A percentile compares a stretch with the other conserved stretches of the same genome.
Conservation (phyloP, 2,888 invertebrate species). For the Scaptodrosophila latifasciaeformis region DNA sequence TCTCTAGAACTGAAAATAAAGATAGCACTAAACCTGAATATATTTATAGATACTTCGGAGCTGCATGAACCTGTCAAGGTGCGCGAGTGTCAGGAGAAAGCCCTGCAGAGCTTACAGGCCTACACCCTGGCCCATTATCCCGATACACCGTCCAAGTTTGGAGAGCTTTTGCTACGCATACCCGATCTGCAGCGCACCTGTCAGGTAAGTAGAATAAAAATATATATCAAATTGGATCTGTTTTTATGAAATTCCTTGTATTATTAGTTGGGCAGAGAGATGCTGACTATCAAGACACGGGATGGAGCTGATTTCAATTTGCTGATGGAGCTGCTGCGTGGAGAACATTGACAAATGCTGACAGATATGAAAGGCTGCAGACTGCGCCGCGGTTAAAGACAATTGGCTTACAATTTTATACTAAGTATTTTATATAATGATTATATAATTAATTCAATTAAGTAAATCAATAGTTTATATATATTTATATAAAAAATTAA, state of each 20-base stretch:
- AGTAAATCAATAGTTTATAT: too few species aligned
- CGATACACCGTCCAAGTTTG: conserved; percentile 95
- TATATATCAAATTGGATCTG: neutral
- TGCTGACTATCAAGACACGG: conserved; percentile 89
- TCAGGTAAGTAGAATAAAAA: conserved; percentile 79
- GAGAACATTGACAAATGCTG: conserved; percentile 84
- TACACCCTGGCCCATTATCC: conserved; percentile 94
- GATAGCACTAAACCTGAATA: too few species aligned
- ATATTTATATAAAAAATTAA: neutral
- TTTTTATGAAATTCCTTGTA: neutral
- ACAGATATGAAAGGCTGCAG: conserved; percentile 18
- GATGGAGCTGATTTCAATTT: conserved; percentile 96
- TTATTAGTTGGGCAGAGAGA: conserved; percentile 91
- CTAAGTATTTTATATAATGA: conserved; percentile 61
- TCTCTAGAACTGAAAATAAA: neutral
- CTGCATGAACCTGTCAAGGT: conserved; percentile 95
- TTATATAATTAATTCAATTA: too few species aligned
- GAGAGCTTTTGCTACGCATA: conserved; percentile 92
- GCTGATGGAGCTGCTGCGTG: conserved; percentile 94
- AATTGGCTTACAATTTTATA: conserved; percentile 41
- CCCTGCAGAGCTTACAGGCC: conserved; percentile 91
- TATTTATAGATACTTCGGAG: conserved; percentile 87
- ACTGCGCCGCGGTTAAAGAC: conserved; percentile 13
- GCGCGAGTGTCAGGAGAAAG: conserved; percentile 94
- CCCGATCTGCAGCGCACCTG: conserved; percentile 96